Base-by-base conservation (phyloP, 2,888 invertebrate species). In the Stramonita haemastoma region DNA sequence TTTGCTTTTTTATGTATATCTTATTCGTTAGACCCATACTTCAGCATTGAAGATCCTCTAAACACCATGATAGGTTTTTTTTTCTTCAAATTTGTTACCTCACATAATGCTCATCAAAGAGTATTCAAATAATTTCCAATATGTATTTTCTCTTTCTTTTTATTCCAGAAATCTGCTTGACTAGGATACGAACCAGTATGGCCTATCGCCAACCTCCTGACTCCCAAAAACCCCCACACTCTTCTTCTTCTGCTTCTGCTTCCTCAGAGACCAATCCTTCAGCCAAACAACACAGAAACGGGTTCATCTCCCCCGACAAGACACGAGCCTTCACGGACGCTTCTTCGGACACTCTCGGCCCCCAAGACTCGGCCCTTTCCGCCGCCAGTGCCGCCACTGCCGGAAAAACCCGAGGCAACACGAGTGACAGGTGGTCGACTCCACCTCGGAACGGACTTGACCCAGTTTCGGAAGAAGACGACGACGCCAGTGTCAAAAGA, bases 221-320 rank as follows among this genome's bases (percentile, higher is more conserved):
- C 46, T 22, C 36, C 29, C 36, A 46, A 22, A 36, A 8, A 26
- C 17, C 79, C 34, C 79, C 60, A 60, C n/a, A n/a, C n/a, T n/a
- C n/a, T n/a, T n/a, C n/a, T n/a, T n/a, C n/a, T n/a, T n/a, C n/a
- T n/a, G n/a, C 5, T 13, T n/a, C n/a, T 46, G 2, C 46, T 46
- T 8, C 66, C 66, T 66, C 66, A 66, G 32, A 79, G 17, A 32
- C 34, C 79, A 19, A 15, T 19, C 13, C 81, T 29, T 46, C 81
- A 1, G 22, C 36, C 36, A 88, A 88, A 11, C 88, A 79, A 36
- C 81, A 88, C 5, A 57, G 88, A n/a, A 88, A 88, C 29, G 88
- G 88, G 36, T 66, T 83, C 81, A 81, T 88, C 66, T 56, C 81
- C 0, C 70, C 89, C 13, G 36, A 60, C 70, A 56, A 85, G 57